A percentile compares a stretch with the other conserved stretches of the same genome.
Evolutionary conservation across 2,888 invertebrate genomes (phyloP).

Genomic region (Athripsodes cinereus): DNA sequence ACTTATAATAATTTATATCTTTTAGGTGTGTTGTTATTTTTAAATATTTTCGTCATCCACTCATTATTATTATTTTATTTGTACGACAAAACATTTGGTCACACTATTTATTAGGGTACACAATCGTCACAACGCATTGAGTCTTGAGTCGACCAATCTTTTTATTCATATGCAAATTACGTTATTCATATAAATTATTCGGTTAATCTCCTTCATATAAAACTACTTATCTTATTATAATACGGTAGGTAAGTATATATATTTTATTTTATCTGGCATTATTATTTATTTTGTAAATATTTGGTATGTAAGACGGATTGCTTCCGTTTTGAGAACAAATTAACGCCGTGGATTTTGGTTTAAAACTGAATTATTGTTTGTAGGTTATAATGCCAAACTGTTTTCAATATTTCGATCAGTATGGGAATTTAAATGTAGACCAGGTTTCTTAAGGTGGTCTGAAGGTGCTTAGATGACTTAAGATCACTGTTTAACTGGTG

Average conservation of each 20-base stretch:
- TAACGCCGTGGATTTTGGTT: neutral
- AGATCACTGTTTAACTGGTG: too few species aligned
- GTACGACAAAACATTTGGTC: neutral
- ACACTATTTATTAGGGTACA: slow-evolving; percentile 7
- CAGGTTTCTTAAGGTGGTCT: too few species aligned
- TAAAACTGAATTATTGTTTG: neutral
- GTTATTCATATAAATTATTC: neutral
- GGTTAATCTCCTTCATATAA: neutral
- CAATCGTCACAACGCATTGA: neutral
- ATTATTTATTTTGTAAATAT: neutral
- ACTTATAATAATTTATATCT: slow-evolving; percentile 7
- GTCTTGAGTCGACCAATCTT: neutral
- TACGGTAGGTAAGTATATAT: neutral
- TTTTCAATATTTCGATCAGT: too few species aligned
- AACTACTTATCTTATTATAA: neutral
- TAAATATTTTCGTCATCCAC: slow-evolving; percentile 17
- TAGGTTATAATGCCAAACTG: too few species aligned
- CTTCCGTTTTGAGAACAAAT: neutral
- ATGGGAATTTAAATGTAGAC: too few species aligned
- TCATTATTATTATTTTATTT: slow-evolving; percentile 4
- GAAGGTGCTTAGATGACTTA: too few species aligned
- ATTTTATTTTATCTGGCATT: neutral
- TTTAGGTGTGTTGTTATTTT: neutral
- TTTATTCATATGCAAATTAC: neutral
- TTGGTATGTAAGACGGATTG: neutral